phyloP scores from a whole-genome alignment of 2,888 invertebrate species.

The Laothoe populi region DNA sequence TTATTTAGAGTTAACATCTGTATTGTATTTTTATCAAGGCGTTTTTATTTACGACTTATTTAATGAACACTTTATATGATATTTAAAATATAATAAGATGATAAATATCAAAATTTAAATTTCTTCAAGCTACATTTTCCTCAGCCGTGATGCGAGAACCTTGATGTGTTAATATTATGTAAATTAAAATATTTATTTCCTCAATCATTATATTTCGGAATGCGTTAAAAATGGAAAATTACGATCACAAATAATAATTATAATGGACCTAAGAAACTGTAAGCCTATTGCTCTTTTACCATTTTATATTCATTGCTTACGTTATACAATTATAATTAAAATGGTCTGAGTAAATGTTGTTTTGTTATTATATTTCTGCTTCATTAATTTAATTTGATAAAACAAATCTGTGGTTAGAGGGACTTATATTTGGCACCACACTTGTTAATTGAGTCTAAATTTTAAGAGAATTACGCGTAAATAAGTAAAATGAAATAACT shows the following conservation, averaged over 20 bases:
- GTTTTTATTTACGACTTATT: no score
- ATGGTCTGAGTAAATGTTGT: background rate
- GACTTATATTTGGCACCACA: background rate
- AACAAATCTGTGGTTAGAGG: conserved; percentile 19
- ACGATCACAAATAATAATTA: background rate
- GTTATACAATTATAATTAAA: background rate
- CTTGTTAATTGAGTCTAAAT: background rate
- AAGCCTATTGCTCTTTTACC: background rate
- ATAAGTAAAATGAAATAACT: conserved; percentile 41
- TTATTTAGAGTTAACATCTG: no score
- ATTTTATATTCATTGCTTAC: background rate
- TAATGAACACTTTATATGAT: no score
- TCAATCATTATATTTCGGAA: background rate
- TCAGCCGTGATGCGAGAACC: background rate
- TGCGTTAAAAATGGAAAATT: background rate
- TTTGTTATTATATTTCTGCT: background rate
- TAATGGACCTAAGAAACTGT: background rate
- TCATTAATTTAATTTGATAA: conserved; percentile 28
- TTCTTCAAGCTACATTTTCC: background rate
- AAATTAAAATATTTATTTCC: background rate
- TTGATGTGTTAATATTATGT: background rate
- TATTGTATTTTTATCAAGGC: no score
- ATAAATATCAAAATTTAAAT: background rate
- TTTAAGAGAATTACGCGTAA: conserved; percentile 26
- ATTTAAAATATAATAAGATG: background rate